Evolutionary conservation across 1,140 invertebrate genomes (phyloP).

Genomic region (Hydropsyche tenuis): DNA sequence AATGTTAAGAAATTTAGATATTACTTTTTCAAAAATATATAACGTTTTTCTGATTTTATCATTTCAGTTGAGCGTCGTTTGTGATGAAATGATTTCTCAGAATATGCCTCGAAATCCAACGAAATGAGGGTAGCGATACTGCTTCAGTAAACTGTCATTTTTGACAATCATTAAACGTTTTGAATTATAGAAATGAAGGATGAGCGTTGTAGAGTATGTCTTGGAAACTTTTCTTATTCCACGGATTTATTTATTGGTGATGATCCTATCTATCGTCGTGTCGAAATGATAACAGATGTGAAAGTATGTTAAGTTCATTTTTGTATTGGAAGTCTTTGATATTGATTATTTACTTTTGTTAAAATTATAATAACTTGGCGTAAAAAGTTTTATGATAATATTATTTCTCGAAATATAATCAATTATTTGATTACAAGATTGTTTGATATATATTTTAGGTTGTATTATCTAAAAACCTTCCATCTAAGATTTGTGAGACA

Average conservation of each 20-base stretch:
- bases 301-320: neutral
- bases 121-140: too few relatives aligned
- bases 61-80: too few relatives aligned
- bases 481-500: conserved; percentile 42
- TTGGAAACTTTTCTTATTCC: neutral
- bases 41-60: too few relatives aligned
- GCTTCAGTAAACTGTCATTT: too few relatives aligned
- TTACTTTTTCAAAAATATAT: too few relatives aligned
- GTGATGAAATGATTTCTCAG: too few relatives aligned
- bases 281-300: neutral
- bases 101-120: too few relatives aligned
- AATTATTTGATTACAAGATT: neutral
- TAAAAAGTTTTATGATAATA: too few relatives aligned
- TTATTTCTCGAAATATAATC: neutral
- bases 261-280: neutral
- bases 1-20: too few relatives aligned
- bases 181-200: too few relatives aligned
- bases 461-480: conserved; percentile 34
- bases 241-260: neutral
- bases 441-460: conserved; percentile 34
- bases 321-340: neutral
- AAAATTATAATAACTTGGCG: too few relatives aligned
- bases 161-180: too few relatives aligned
- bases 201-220: conserved; percentile 15
- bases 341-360: neutral